Percentiles rank a stretch among this genome's conserved stretches.
Evolutionary conservation across 2,113 vertebrate species (phyloP).

Genomic region (Acanthisitta chloris): DNA sequence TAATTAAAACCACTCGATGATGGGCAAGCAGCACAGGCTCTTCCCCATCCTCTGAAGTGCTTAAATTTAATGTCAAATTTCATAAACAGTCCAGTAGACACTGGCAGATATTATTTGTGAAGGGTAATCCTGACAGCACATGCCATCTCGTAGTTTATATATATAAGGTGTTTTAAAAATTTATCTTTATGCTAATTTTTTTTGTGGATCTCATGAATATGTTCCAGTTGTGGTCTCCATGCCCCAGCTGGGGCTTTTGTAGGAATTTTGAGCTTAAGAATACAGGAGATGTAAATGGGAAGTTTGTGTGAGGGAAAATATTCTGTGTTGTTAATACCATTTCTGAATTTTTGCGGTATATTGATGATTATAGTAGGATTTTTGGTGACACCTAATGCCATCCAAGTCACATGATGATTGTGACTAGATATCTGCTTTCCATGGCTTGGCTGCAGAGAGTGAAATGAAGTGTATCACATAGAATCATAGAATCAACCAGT

Average conservation of each 20-base stretch:
- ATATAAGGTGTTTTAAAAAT: neutral
- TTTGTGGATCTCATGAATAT: neutral
- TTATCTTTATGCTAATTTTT: neutral
- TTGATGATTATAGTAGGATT: accelerated
- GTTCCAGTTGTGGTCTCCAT: neutral
- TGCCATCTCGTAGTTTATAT: neutral
- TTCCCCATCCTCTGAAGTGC: neutral
- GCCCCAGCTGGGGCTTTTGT: neutral
- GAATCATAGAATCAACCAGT: no score
- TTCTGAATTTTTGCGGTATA: neutral
- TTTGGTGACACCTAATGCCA: neutral
- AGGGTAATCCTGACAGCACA: neutral
- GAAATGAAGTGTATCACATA: neutral
- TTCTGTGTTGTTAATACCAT: neutral
- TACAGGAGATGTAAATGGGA: neutral
- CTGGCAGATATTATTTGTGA: neutral
- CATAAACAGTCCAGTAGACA: neutral
- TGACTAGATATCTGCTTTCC: neutral
- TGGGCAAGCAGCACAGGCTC: accelerated
- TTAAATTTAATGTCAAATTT: neutral
- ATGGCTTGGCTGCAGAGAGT: neutral
- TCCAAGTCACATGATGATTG: neutral
- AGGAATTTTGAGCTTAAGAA: neutral
- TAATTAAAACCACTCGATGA: neutral
- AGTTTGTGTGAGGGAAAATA: accelerated